Evolutionary conservation across 2,113 vertebrate genomes (phyloP).

Genomic region (Himantopus leucocephalus): DNA sequence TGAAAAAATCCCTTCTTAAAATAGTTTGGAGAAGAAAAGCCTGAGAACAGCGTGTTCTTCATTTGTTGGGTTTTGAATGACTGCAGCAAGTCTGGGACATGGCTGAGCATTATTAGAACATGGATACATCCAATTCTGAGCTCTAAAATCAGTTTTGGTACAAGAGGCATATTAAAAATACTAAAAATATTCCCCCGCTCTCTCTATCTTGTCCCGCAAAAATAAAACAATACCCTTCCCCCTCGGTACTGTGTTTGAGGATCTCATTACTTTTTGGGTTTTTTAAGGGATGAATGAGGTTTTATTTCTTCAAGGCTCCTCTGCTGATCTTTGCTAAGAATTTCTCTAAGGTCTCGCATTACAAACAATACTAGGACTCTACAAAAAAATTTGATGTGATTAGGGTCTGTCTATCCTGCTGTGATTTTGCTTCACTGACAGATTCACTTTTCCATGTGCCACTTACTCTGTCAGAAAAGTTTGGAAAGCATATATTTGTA

Average conservation of each 20-base stretch:
- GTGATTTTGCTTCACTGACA: not conserved
- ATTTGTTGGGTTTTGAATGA: not conserved
- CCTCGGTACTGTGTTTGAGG: not conserved
- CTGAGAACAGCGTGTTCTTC: slow-evolving; percentile 30
- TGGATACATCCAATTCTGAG: not conserved
- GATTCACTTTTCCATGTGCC: not conserved
- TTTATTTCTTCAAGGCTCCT: not conserved
- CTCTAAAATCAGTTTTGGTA: not conserved
- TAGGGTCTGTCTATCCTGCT: not conserved
- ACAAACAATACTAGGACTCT: not conserved
- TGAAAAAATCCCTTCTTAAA: slow-evolving; percentile 44
- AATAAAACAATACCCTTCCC: not conserved
- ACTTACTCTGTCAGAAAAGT: not conserved
- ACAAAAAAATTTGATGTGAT: not conserved
- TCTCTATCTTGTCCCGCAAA: not conserved
- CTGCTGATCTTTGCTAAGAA: not conserved
- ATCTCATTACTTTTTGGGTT: not conserved
- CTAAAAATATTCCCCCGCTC: not conserved
- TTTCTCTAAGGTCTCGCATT: not conserved
- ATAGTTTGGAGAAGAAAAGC: slow-evolving; percentile 23
- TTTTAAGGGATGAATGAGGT: not conserved
- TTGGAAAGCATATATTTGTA: not conserved
- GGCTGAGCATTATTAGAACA: not conserved
- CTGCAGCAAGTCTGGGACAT: not conserved
- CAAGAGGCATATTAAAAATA: not conserved